phyloP scores from a whole-genome alignment of 1,140 invertebrate genomes.

The Wasmannia auropunctata region DNA sequence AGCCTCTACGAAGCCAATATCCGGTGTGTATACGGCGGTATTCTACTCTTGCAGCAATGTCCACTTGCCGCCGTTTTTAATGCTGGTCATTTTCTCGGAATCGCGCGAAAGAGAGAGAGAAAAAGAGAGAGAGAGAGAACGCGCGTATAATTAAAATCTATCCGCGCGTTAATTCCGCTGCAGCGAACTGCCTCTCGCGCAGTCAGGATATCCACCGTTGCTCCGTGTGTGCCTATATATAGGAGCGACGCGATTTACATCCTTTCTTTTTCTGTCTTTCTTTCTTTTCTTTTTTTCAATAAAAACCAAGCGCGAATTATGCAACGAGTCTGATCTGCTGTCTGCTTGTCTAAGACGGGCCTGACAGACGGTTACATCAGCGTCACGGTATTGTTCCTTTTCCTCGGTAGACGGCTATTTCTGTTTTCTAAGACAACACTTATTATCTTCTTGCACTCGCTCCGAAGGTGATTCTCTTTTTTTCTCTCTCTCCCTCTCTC shows the following conservation, averaged over 20 bases:
- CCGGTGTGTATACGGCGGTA: background rate
- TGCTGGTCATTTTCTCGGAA: conserved; percentile 13
- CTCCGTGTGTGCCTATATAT: too few relatives aligned
- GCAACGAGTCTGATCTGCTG: background rate
- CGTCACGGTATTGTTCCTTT: background rate
- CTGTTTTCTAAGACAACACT: background rate
- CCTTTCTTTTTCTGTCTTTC: background rate
- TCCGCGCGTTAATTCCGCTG: background rate
- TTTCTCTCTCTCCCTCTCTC: too few relatives aligned
- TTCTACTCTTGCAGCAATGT: conserved; percentile 2
- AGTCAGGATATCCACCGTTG: background rate
- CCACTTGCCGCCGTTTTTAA: background rate
- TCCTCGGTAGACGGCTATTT: background rate
- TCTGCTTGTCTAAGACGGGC: background rate
- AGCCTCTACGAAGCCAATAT: conserved; percentile 4
- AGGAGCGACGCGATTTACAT: background rate
- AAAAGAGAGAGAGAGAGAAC: too few relatives aligned
- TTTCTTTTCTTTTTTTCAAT: background rate
- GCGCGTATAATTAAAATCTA: background rate
- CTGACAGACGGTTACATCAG: background rate
- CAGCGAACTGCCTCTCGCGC: background rate
- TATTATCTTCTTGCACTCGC: background rate
- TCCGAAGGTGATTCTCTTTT: too few relatives aligned
- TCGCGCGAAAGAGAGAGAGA: too few relatives aligned
- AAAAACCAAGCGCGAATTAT: background rate